Evolutionary conservation across 1,140 invertebrate genomes (phyloP).

Genomic region (Pseudomyrmex dendroicus): DNA sequence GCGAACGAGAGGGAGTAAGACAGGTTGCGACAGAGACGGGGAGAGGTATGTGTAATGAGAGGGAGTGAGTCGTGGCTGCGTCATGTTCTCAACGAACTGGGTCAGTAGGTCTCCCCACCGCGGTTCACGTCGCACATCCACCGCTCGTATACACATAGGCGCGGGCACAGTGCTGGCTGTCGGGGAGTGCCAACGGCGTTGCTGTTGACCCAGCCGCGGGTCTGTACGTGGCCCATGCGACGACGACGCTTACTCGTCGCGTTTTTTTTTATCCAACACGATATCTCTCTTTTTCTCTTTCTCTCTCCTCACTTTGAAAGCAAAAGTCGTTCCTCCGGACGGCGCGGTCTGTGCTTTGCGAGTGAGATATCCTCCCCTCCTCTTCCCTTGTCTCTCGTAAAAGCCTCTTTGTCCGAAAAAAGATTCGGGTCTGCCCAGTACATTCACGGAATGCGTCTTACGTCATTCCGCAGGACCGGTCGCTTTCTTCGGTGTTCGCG

Average conservation of each 20-base stretch:
- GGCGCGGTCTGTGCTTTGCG: background rate
- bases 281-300: constrained; percentile 6
- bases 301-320: constrained; percentile 77
- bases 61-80: constrained; percentile 81
- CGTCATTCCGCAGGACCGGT: constrained; percentile 48
- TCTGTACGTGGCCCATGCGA: constrained; percentile 67
- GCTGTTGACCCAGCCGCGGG: constrained; percentile 84
- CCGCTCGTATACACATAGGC: constrained; percentile 62
- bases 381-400: background rate
- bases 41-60: constrained; percentile 71
- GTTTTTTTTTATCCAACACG: constrained; percentile 15
- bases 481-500: constrained; percentile 1
- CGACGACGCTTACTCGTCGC: constrained; percentile 61
- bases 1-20: background rate
- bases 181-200: constrained; percentile 84
- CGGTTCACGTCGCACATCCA: constrained; percentile 66
- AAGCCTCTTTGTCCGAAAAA: constrained; percentile 4
- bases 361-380: background rate
- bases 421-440: constrained; percentile 1
- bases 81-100: constrained; percentile 84
- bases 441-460: constrained; percentile 34
- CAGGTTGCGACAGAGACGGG: constrained; percentile 65
- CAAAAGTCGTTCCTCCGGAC: constrained; percentile 74
- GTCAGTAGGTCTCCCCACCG: constrained; percentile 85
- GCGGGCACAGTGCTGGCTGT: constrained; percentile 65